Evolutionary conservation across 1,140 invertebrate species (phyloP).

Genomic region (Zeugodacus cucurbitae): DNA sequence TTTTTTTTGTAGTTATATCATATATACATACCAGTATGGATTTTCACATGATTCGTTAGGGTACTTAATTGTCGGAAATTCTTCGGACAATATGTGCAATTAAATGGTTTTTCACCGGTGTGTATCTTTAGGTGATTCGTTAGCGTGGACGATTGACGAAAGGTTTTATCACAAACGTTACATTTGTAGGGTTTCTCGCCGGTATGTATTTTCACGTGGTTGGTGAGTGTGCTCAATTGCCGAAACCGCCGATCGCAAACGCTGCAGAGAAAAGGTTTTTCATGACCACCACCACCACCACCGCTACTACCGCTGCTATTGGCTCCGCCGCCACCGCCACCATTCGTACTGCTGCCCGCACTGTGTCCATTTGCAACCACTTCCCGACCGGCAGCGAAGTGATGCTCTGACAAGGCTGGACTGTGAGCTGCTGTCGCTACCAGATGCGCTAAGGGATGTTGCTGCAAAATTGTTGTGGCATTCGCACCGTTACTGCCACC

Average conservation of each 20-base stretch:
- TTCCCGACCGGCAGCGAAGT: conserved; percentile 47
- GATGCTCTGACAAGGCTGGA: conserved; percentile 49
- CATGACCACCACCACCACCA: conserved; percentile 47
- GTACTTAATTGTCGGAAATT: conserved; percentile 65
- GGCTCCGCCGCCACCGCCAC: conserved; percentile 49
- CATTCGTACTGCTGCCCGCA: conserved; percentile 37
- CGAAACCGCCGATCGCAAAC: conserved; percentile 65
- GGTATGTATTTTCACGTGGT: conserved; percentile 66
- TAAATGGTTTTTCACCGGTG: conserved; percentile 65
- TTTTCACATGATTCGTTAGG: conserved; percentile 64
- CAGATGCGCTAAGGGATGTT: conserved; percentile 56
- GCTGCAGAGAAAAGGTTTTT: conserved; percentile 65
- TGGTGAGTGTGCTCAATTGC: conserved; percentile 64
- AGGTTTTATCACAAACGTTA: conserved; percentile 64
- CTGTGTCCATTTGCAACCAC: conserved; percentile 53
- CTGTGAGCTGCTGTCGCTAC: conserved; percentile 54
- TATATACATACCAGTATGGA: conserved; percentile 62
- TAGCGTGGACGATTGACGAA: conserved; percentile 65
- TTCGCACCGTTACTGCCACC: conserved; percentile 23
- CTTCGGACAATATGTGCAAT: conserved; percentile 64
- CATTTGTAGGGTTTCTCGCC: conserved; percentile 66
- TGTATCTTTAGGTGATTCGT: conserved; percentile 66
- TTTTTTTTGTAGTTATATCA: too few relatives aligned
- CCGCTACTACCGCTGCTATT: conserved; percentile 47
- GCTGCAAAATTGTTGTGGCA: conserved; percentile 45